Evolutionary conservation across 2,888 invertebrate species (phyloP), one percentile per base, ranked within the genome.

Genomic region (Philaethria dido): DNA sequence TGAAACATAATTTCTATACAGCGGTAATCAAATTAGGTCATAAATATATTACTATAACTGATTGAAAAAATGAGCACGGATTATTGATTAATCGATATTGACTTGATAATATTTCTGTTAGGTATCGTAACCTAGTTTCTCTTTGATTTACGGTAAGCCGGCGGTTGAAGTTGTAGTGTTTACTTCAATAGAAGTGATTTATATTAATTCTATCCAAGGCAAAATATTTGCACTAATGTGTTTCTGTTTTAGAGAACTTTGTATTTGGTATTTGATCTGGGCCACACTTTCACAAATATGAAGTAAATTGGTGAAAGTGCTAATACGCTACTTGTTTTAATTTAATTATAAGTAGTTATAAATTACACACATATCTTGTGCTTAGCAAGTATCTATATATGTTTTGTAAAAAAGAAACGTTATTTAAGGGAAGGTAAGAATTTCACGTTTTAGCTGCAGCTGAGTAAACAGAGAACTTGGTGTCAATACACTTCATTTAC

Each of bases 241-340:
- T 45, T 57, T 16, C 13, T 25, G 39, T 39, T 22, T 39, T 18
- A 13, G 20, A 29, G 16, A 18, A 54, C 6, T 60, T 29, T 29
- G n/a, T 45, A 25, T 45, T 45, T 18, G 16, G 29, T 44, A 25
- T 57, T 14, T 25, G 16, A 60, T 29, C 25, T 60, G 18, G 60
- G 33, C 6, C 60, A 11, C 5, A 33, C 60, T 60, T 60, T 60
- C 25, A 44, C 29, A 6, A 16, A 25, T 29, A 25, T 29, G 45
- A 60, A 33, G 45, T 33, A 60, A 60, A 45, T 59, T 42, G 18
- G 45, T 60, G 59, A 45, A 60, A 60, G 59, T 60, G 16, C 18
- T 60, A 6, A 14, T 25, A 29, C 16, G 16, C 13, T 18, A 14
- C 42, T 20, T 20, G n/a, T 39, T 57, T 22, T 18, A 18, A 18